Conservation (phyloP, 2,113 vertebrate species). For the Stegastes partitus region DNA sequence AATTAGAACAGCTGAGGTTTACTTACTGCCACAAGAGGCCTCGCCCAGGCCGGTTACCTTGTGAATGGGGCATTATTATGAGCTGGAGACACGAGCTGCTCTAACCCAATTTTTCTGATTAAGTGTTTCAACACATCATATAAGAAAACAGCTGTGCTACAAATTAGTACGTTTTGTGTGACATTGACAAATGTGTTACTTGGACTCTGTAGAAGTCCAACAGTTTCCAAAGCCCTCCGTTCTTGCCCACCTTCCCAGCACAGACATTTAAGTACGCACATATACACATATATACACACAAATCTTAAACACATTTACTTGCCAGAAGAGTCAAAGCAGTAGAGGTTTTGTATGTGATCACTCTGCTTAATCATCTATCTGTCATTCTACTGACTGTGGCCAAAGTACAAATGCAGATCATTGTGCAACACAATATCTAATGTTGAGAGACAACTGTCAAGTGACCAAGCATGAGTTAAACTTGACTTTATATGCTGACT, state of each 20-base stretch:
- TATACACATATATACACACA: slow-evolving; percentile 8
- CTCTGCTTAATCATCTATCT: slow-evolving; percentile 61
- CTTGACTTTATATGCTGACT: slow-evolving; percentile 51
- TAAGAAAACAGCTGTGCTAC: slow-evolving; percentile 87
- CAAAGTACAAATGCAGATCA: slow-evolving; percentile 57
- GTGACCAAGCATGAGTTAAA: slow-evolving; percentile 46
- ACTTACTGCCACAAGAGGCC: slow-evolving; percentile 46
- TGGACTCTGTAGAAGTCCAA: slow-evolving; percentile 58
- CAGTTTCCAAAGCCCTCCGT: slow-evolving; percentile 52
- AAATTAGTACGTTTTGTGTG: slow-evolving; percentile 82
- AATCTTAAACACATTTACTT: slow-evolving; percentile 37
- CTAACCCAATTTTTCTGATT: slow-evolving; percentile 77
- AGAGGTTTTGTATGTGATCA: slow-evolving; percentile 36
- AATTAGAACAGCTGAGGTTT: slow-evolving; percentile 83
- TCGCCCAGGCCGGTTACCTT: slow-evolving; percentile 40
- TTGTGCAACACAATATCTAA: slow-evolving; percentile 62
- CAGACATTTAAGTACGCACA: slow-evolving; percentile 32
- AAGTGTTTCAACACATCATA: slow-evolving; percentile 87
- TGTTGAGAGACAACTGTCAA: slow-evolving; percentile 67
- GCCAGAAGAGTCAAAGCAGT: slow-evolving; percentile 39
- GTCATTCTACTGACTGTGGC: slow-evolving; percentile 54
- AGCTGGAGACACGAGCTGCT: slow-evolving; percentile 75
- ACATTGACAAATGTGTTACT: slow-evolving; percentile 86
- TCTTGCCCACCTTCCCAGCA: slow-evolving; percentile 48
- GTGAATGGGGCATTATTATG: slow-evolving; percentile 78